These are phyloP conservation scores for Conchocele bisecta DNA, from an alignment of 2,888 invertebrate species.

Conservation along the genomic window DNA sequence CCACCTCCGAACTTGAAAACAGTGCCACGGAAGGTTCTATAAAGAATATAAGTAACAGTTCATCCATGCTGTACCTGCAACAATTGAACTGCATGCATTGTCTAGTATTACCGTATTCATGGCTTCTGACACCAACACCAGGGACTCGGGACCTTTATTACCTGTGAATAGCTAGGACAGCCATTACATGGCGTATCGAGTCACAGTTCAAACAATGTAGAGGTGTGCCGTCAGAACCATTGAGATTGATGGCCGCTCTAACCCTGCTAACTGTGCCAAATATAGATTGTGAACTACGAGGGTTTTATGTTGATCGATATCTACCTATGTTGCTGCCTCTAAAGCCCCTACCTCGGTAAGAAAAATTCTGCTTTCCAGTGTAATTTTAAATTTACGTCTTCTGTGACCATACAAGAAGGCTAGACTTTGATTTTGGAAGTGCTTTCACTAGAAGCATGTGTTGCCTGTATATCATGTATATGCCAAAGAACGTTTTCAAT, in stretches of 20 bases:
- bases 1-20: conserved; percentile 50
- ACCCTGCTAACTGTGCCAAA: not conserved
- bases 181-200: conserved; percentile 37
- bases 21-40: conserved; percentile 15
- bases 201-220: conserved; percentile 28
- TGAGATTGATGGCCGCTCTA: conserved; percentile 23
- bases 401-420: conserved; percentile 12
- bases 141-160: conserved; percentile 18
- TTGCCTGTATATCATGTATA: conserved; percentile 21
- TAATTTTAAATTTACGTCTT: conserved; percentile 43
- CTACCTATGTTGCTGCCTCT: no score
- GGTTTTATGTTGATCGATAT: no score
- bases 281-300: no score
- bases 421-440: conserved; percentile 23
- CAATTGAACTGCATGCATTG: conserved; percentile 45
- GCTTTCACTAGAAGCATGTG: conserved; percentile 12
- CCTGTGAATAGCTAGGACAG: conserved; percentile 49
- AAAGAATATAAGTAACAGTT: conserved; percentile 34
- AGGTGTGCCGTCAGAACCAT: conserved; percentile 36
- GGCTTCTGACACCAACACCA: conserved; percentile 33
- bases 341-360: no score
- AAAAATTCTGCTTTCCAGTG: no score
- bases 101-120: conserved; percentile 41
- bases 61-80: conserved; percentile 45
- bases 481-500: conserved; percentile 29